These are phyloP conservation scores for Xanthostigma xanthostigma DNA, from an alignment of 2,888 invertebrate species.

Conservation along the genomic window DNA sequence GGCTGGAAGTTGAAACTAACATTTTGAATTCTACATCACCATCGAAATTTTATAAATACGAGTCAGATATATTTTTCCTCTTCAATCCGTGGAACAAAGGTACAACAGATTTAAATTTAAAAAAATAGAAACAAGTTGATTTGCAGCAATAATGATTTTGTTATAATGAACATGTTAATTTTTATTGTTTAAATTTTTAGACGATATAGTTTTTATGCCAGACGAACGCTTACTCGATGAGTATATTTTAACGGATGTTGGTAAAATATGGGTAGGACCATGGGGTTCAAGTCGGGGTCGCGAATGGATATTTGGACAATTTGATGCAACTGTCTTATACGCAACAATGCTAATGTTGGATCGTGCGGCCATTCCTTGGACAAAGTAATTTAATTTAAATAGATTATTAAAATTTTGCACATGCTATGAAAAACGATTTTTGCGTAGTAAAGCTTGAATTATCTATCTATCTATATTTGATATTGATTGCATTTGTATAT, in stretches of 20 bases:
- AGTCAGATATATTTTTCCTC: conserved; percentile 55
- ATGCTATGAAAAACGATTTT: no score
- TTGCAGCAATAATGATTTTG: no score
- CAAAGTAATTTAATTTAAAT: conserved; percentile 28
- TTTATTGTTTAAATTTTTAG: conserved; percentile 27
- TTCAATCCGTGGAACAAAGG: conserved; percentile 77
- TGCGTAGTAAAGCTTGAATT: not conserved
- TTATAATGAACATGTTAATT: no score
- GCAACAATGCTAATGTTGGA: conserved; percentile 57
- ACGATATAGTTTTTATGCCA: conserved; percentile 63
- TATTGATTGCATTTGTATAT: no score
- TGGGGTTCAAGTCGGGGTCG: conserved; percentile 56
- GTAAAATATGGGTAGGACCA: conserved; percentile 73
- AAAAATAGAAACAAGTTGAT: no score
- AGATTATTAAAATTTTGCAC: no score
- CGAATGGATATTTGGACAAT: conserved; percentile 75
- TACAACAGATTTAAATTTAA: conserved; percentile 23
- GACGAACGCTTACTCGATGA: conserved; percentile 54
- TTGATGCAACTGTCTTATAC: conserved; percentile 53
- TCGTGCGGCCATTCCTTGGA: conserved; percentile 41
- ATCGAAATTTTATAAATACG: conserved; percentile 38
- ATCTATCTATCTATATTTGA: no score
- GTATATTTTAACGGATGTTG: conserved; percentile 66
- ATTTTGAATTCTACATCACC: conserved; percentile 26
- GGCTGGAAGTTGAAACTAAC: conserved; percentile 44